Base-by-base conservation (phyloP, 1,140 invertebrate genomes). In the Scaptomyza hsui region DNA sequence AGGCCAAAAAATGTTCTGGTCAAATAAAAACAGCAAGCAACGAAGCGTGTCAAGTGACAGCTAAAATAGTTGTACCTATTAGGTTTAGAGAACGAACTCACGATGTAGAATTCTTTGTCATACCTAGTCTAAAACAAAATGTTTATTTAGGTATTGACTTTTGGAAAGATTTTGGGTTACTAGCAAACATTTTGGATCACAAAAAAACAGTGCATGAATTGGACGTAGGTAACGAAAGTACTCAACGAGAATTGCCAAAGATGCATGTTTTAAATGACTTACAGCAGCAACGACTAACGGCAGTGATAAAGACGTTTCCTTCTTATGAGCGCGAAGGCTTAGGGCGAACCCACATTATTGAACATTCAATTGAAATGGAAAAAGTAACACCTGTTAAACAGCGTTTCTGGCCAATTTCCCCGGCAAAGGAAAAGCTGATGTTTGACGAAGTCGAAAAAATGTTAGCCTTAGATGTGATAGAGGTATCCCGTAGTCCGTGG, bases 331-430 rank as follows among this genome's bases (percentile, higher is more conserved):
- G 13, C 2, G 41, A 59, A 44, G 62, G 61, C 18, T 44, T 65
- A 13, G 61, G 61, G 13, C 52, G 48, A 12, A 64, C 53, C n/a
- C 41, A 29, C 13, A 29, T 65, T 10, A 59, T 65, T 15, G 24
- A 32, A 29, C 53, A 72, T 29, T 19, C 47, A 5, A 68, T 68
- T 9, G 26, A 55, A 29, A 47, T 61, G 15, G 63, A 52, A 1
- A n/a, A 37, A 15, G 63, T 19, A n/a, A 57, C 15, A 21, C 42
- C 53, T 19, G 42, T 67, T 16, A 65, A 75, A n/a, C 56, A 72
- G 42, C 45, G 68, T 26, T 26, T 26, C 5, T 26, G 24, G 24
- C 2, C 2, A 6, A 26, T 26, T 26, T 65, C 56, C 3, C 67
- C 62, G 10, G 62, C 71, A 1, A 51, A 18, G 6, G 65, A 74